These are phyloP conservation scores for Drosophila mettleri DNA, from an alignment of 2,888 invertebrate species.

Conservation along the genomic window DNA sequence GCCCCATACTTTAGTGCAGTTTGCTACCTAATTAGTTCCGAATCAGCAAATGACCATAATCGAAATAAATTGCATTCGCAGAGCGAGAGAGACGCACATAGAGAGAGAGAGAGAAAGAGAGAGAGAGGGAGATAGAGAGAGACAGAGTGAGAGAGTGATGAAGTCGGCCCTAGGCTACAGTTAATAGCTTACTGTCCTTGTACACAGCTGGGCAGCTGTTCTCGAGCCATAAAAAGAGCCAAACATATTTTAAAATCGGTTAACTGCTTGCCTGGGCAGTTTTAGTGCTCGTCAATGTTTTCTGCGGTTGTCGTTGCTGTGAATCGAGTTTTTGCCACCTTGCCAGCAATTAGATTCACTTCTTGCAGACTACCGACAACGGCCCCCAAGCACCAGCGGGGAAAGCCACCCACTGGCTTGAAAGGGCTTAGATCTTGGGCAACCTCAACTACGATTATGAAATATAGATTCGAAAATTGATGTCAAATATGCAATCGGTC, in stretches of 20 bases:
- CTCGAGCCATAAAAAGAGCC: constrained; percentile 57
- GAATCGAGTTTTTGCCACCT: constrained; percentile 27
- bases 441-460: not conserved
- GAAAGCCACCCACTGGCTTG: constrained; percentile 3
- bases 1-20: constrained; percentile 1
- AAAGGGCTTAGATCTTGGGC: not conserved
- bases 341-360: constrained; percentile 54
- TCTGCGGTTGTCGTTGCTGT: constrained; percentile 16
- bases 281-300: constrained; percentile 53
- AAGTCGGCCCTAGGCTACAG: constrained; percentile 32
- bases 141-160: constrained; percentile 42
- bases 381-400: no score
- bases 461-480: not conserved
- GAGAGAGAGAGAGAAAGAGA: constrained; percentile 50
- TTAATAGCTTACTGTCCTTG: constrained; percentile 49
- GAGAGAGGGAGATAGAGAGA: constrained; percentile 46
- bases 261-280: constrained; percentile 69
- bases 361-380: constrained; percentile 36
- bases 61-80: constrained; percentile 77
- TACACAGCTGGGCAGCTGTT: constrained; percentile 49
- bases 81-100: constrained; percentile 51
- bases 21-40: constrained; percentile 80
- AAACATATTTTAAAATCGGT: constrained; percentile 78
- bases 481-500: not conserved
- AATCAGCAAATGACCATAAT: constrained; percentile 82